Evolutionary conservation across 2,888 invertebrate genomes (phyloP).

Genomic region (Erebia epiphron): DNA sequence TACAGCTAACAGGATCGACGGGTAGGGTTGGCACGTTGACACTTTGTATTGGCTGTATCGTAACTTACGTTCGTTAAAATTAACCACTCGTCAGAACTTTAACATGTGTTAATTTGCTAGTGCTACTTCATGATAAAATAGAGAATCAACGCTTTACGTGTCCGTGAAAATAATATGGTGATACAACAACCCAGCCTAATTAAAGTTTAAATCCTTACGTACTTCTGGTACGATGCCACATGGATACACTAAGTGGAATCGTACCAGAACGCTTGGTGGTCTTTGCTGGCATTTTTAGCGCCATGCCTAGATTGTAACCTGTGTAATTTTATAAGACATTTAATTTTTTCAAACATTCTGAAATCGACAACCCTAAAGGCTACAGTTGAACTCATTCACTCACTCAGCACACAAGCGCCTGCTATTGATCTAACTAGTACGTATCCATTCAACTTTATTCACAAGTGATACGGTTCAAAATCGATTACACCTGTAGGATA

Average conservation of each 20-base stretch:
- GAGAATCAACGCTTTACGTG: too few species aligned
- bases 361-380: slow-evolving; percentile 5
- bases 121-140: too few species aligned
- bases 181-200: too few species aligned
- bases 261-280: too few species aligned
- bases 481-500: not conserved
- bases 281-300: too few species aligned
- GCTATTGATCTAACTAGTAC: slow-evolving; percentile 3
- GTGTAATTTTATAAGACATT: not conserved
- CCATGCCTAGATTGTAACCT: too few species aligned
- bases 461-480: slow-evolving; percentile 1
- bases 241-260: too few species aligned
- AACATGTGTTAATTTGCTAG: too few species aligned
- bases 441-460: slow-evolving; percentile 6
- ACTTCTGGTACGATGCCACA: too few species aligned
- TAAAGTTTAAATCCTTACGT: too few species aligned
- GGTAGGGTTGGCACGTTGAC: slow-evolving; percentile 31
- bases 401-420: not conserved
- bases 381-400: slow-evolving; percentile 5
- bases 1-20: slow-evolving; percentile 39
- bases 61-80: not conserved
- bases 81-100: too few species aligned
- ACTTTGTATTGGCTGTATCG: not conserved
- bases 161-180: too few species aligned
- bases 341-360: not conserved